phyloP scores from a whole-genome alignment of 2,113 vertebrate genomes.

The Chloropsis hardwickii region DNA sequence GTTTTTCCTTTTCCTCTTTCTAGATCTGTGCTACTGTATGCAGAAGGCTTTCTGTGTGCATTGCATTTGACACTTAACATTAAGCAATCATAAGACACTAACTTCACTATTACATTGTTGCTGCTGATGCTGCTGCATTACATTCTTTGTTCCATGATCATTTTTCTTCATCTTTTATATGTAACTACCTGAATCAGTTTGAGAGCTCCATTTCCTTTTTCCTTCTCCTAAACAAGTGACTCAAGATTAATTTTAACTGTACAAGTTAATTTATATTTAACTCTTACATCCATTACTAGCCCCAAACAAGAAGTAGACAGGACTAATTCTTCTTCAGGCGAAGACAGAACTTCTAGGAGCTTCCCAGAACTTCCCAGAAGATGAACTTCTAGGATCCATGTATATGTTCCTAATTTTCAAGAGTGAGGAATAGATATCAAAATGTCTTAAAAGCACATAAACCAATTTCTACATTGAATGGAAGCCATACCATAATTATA shows the following conservation, averaged over 20 bases:
- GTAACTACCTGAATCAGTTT: not conserved
- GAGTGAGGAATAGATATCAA: not conserved
- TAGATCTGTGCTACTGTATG: not conserved
- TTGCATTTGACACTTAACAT: not conserved
- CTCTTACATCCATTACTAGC: not conserved
- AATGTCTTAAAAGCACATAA: not conserved
- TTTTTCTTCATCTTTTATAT: not conserved
- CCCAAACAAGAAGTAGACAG: not conserved
- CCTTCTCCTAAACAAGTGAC: not conserved
- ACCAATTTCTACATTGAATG: not conserved
- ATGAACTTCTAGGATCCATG: not conserved
- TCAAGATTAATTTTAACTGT: not conserved
- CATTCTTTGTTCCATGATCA: not conserved
- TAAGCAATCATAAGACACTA: not conserved
- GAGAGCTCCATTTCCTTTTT: not conserved
- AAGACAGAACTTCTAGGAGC: too few relatives aligned
- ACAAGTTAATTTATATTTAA: not conserved
- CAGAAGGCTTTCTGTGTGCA: not conserved
- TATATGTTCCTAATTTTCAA: not conserved
- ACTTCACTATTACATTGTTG: not conserved
- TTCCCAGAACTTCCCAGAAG: too few relatives aligned
- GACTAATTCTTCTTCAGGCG: not conserved
- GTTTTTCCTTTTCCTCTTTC: not conserved
- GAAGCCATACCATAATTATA: accelerated
- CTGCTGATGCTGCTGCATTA: not conserved